Evolutionary conservation across 2,113 vertebrate genomes (phyloP).

Genomic region (Dasypus novemcinctus): DNA sequence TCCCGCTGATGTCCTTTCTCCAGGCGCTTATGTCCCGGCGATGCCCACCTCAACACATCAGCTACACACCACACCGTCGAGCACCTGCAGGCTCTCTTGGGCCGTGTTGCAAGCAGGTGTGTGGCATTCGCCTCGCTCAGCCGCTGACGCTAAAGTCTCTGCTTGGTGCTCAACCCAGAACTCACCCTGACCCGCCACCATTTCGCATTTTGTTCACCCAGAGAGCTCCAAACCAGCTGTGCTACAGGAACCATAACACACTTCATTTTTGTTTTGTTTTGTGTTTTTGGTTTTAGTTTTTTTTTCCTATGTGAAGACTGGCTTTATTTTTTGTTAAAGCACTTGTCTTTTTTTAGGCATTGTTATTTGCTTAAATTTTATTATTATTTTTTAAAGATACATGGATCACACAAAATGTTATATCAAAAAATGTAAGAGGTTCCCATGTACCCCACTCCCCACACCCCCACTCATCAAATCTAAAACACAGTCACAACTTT

Average conservation of each 20-base stretch:
- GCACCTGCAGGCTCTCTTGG: rapidly evolving
- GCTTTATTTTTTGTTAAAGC: too few relatives aligned
- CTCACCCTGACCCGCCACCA: rapidly evolving
- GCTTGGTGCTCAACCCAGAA: rapidly evolving
- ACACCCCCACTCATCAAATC: neutral
- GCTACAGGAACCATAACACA: rapidly evolving
- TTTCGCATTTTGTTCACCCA: neutral
- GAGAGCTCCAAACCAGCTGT: neutral
- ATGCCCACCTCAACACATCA: neutral
- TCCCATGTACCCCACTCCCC: too few relatives aligned
- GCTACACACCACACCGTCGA: rapidly evolving
- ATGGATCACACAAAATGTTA: too few relatives aligned
- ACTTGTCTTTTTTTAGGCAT: too few relatives aligned
- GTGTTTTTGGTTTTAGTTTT: too few relatives aligned
- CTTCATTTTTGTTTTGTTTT: too few relatives aligned
- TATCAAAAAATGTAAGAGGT: too few relatives aligned
- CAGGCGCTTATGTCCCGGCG: rapidly evolving
- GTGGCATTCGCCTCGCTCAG: neutral
- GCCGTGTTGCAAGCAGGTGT: constrained; percentile 5
- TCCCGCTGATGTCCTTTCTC: neutral
- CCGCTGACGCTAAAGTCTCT: too few relatives aligned
- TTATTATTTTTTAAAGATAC: too few relatives aligned
- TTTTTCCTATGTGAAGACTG: too few relatives aligned
- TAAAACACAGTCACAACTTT: neutral
- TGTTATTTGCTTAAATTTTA: too few relatives aligned